phyloP scores from a whole-genome alignment of 2,888 invertebrate species.

The Pandemis corylana region DNA sequence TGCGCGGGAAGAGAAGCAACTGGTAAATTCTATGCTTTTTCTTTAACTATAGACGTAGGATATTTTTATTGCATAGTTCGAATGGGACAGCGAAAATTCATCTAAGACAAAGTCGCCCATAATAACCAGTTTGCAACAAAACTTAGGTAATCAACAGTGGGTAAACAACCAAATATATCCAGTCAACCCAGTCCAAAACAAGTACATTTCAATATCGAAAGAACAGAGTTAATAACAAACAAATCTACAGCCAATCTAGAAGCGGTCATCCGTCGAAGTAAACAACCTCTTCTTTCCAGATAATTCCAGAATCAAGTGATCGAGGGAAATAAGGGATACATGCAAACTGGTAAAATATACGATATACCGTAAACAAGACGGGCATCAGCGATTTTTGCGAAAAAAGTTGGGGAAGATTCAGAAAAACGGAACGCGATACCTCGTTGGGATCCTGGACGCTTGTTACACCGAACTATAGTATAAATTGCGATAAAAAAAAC shows the following conservation, averaged over 20 bases:
- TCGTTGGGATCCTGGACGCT: constrained; percentile 12
- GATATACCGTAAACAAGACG: constrained; percentile 34
- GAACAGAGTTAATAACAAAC: constrained; percentile 2
- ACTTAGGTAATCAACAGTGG: neutral
- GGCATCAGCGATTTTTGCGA: constrained; percentile 31
- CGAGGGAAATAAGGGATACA: constrained; percentile 22
- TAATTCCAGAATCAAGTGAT: constrained; percentile 30
- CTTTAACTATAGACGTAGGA: no score
- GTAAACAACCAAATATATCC: neutral
- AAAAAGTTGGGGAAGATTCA: constrained; percentile 32
- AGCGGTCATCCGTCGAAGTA: constrained; percentile 12
- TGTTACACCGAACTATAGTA: constrained; percentile 24
- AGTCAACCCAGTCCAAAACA: neutral
- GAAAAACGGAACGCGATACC: constrained; percentile 32
- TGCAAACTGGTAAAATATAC: constrained; percentile 38
- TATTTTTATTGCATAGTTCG: no score
- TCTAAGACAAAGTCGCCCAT: no score
- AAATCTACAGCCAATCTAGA: neutral
- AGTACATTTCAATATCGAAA: neutral
- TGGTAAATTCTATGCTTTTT: no score
- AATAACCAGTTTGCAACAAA: neutral
- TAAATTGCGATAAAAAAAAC: no score
- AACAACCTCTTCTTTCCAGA: constrained; percentile 23
- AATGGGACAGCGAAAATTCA: no score
- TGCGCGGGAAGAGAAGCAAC: no score